phyloP scores from a whole-genome alignment of 2,797 vertebrate genomes.

The Nothura maculosa region DNA sequence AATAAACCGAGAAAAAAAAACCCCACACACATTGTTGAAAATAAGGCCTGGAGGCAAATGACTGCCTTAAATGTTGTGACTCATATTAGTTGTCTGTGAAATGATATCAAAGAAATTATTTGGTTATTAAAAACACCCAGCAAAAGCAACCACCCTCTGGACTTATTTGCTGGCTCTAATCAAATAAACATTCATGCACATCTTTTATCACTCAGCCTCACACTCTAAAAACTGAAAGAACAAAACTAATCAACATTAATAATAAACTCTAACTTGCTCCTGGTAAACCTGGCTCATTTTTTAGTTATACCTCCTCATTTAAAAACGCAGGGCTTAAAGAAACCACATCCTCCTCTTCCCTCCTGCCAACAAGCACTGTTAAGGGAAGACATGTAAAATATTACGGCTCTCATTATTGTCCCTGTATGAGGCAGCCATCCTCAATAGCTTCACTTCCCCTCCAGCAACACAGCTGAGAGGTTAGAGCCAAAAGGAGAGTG shows the following conservation, averaged over 20 bases:
- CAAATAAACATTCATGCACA: background rate
- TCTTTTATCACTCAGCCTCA: conserved; percentile 23
- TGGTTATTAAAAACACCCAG: conserved; percentile 20
- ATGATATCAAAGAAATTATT: conserved; percentile 29
- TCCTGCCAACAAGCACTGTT: background rate
- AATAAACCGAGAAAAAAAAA: conserved; percentile 23
- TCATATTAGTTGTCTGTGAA: background rate
- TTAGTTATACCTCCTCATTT: background rate
- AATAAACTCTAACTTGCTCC: background rate
- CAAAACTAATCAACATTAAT: conserved; percentile 10
- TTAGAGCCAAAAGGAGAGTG: background rate
- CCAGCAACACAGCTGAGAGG: background rate
- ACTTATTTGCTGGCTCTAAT: conserved; percentile 18
- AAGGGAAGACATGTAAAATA: conserved; percentile 9
- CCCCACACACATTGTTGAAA: background rate
- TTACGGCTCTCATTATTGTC: background rate
- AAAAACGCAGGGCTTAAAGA: background rate
- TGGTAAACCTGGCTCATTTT: conserved; percentile 1
- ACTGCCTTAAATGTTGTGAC: background rate
- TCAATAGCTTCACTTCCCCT: conserved; percentile 15
- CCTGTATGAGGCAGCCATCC: background rate
- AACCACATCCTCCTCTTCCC: background rate
- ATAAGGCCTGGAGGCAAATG: background rate
- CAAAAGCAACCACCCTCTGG: conserved; percentile 4
- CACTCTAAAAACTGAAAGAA: background rate